Conservation (phyloP, 1,140 invertebrate genomes). For the Melitaea cinxia region DNA sequence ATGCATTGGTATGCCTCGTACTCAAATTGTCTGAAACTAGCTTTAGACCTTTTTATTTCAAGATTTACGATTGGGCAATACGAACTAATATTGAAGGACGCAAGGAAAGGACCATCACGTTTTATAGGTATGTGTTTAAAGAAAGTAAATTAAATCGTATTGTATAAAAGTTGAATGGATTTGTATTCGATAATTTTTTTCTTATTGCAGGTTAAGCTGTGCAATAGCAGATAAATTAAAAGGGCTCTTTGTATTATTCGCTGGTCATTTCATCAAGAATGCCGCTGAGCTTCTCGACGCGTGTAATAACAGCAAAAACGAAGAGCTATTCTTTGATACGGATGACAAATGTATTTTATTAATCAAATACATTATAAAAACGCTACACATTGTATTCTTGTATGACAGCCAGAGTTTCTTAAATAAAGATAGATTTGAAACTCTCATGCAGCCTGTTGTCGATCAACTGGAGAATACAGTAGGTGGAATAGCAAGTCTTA, state of each 20-base stretch:
- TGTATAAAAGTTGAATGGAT: background rate
- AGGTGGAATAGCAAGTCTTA: conserved; percentile 83
- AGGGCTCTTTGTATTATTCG: conserved; percentile 94
- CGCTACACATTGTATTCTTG: conserved; percentile 89
- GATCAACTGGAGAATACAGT: conserved; percentile 93
- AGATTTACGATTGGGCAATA: conserved; percentile 92
- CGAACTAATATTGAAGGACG: conserved; percentile 82
- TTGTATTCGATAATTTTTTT: conserved; percentile 1
- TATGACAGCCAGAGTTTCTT: conserved; percentile 92
- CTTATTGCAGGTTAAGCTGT: conserved; percentile 86
- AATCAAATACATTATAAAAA: conserved; percentile 87
- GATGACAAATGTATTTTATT: conserved; percentile 83
- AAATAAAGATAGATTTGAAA: conserved; percentile 91
- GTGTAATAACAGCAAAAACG: conserved; percentile 81
- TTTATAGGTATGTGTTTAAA: conserved; percentile 85
- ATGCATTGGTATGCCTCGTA: conserved; percentile 88
- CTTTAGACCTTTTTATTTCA: conserved; percentile 93
- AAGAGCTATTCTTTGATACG: conserved; percentile 78
- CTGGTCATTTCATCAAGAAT: conserved; percentile 91
- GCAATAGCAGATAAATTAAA: conserved; percentile 91
- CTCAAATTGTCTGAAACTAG: conserved; percentile 93
- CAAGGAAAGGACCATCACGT: conserved; percentile 87
- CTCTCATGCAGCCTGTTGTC: conserved; percentile 91
- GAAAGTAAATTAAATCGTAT: background rate
- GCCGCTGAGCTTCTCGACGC: conserved; percentile 86